Conservation (phyloP, 2,797 vertebrate species). For the Vespertilio murinus region DNA sequence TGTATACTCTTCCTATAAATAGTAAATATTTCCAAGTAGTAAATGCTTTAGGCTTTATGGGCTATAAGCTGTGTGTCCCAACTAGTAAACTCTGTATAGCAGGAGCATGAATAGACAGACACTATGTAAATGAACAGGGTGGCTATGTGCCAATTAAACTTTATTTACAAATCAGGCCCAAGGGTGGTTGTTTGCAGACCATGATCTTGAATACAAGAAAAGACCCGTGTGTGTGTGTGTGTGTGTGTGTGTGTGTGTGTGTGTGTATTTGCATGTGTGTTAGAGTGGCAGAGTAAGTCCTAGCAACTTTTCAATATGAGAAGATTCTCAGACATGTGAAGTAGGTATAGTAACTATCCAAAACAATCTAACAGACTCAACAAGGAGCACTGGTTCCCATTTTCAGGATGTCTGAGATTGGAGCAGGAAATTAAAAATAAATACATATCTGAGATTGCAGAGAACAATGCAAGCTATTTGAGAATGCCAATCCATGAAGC, state of each 20-base stretch:
- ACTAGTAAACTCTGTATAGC: not conserved
- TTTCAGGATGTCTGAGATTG: conserved; percentile 37
- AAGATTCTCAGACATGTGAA: not conserved
- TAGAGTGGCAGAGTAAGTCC: not conserved
- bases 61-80: not conserved
- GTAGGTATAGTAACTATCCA: not conserved
- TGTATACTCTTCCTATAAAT: not conserved
- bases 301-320: conserved; percentile 3
- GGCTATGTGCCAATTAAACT: not conserved
- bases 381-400: not conserved
- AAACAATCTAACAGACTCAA: conserved; percentile 8
- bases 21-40: not conserved
- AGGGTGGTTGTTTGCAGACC: not conserved
- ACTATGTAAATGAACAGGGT: not conserved
- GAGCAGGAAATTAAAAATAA: conserved; percentile 54
- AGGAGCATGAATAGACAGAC: not conserved
- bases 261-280: not conserved
- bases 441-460: not conserved
- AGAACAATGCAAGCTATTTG: conserved; percentile 41
- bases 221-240: not conserved
- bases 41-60: conserved; percentile 18
- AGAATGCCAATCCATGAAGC: conserved; percentile 15
- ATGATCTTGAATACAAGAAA: not conserved
- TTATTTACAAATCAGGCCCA: not conserved
- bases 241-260: not conserved